Conservation (phyloP, 2,113 vertebrate genomes). For the Bombycilla garrulus region DNA sequence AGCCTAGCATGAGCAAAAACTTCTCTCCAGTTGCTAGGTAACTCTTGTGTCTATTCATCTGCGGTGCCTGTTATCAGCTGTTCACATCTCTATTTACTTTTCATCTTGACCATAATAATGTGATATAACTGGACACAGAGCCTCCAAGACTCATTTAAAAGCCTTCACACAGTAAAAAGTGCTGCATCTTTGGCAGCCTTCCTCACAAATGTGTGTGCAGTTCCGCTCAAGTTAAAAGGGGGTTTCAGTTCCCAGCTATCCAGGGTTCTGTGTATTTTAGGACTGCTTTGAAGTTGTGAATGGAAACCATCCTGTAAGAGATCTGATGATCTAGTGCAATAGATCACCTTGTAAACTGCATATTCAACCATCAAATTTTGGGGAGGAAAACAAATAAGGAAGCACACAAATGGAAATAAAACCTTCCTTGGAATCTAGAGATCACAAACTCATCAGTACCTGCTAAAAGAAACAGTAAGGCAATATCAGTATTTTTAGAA, state of each 20-base stretch:
- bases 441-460: background rate
- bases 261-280: background rate
- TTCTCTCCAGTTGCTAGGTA: conserved; percentile 41
- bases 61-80: background rate
- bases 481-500: background rate
- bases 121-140: background rate
- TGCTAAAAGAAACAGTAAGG: background rate
- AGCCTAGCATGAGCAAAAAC: background rate
- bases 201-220: background rate
- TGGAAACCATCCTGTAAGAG: background rate
- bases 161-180: background rate
- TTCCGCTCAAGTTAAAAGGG: background rate
- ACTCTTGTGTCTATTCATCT: background rate
- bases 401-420: background rate
- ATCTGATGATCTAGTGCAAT: background rate
- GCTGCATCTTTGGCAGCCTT: background rate
- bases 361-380: background rate
- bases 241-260: background rate
- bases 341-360: background rate
- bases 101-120: conserved; percentile 1
- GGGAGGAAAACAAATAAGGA: background rate
- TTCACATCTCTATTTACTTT: conserved; percentile 38
- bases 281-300: background rate
- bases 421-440: background rate
- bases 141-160: background rate